phyloP scores from a whole-genome alignment of 2,113 vertebrate genomes.

The Oostethus manadensis region DNA sequence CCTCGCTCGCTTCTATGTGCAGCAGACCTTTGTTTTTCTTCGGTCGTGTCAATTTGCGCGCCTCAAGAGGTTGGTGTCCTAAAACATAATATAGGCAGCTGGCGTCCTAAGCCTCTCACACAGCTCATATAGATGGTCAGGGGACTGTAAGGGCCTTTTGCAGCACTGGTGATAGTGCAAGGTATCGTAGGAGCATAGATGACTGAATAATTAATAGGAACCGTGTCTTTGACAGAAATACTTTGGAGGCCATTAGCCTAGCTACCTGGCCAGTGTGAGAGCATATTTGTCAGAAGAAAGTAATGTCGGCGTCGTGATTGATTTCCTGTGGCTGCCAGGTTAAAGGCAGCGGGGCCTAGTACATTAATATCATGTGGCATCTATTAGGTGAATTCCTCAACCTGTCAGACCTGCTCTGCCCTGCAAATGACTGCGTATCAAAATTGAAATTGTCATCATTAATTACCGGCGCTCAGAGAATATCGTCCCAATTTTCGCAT shows the following conservation, averaged over 20 bases:
- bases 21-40: constrained; percentile 26
- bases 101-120: constrained; percentile 5
- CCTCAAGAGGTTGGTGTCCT: constrained; percentile 26
- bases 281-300: constrained; percentile 66
- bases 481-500: constrained; percentile 14
- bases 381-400: constrained; percentile 62
- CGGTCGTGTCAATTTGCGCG: constrained; percentile 28
- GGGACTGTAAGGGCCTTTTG: constrained; percentile 25
- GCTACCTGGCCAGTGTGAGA: constrained; percentile 57
- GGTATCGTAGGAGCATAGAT: constrained; percentile 46
- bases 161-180: constrained; percentile 65
- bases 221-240: constrained; percentile 67
- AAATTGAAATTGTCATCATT: constrained; percentile 59
- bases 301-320: constrained; percentile 57
- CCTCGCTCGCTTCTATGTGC: constrained; percentile 32
- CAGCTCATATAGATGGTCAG: constrained; percentile 33
- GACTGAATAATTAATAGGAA: constrained; percentile 74
- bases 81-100: constrained; percentile 33
- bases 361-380: constrained; percentile 67
- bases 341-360: constrained; percentile 41
- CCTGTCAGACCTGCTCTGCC: constrained; percentile 27
- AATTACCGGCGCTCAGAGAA: constrained; percentile 43
- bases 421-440: constrained; percentile 30
- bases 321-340: constrained; percentile 61
- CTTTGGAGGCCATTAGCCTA: constrained; percentile 68